Evolutionary conservation across 2,113 vertebrate species (phyloP), one percentile per base, ranked within the genome.

Genomic region (Agelaius phoeniceus): DNA sequence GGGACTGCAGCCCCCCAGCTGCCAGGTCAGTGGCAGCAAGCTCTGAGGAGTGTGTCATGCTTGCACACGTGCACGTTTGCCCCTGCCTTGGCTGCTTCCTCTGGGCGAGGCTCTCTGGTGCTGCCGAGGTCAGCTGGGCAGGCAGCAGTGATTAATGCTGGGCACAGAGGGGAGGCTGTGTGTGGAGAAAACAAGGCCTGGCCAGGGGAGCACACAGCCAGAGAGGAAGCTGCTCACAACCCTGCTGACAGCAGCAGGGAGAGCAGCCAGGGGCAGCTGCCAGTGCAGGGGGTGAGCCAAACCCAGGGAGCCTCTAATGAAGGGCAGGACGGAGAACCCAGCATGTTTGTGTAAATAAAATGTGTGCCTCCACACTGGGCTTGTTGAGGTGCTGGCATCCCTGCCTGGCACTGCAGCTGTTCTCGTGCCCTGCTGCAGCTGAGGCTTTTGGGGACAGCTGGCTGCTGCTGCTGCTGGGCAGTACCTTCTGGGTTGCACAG

Each of bases 141-240:
- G 78, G 75, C 71, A 71, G 59, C 1, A 3, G 61, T 51, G 74
- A 82, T 82, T 89, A 72, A 66, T 78, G 5, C 67, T 66, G 89
- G 59, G 76, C 28, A 1, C 30, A 51, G 71, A 90, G 49, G 46
- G 46, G 37, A 76, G 71, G 66, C 91, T 81, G 48, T 93, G 95
- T 89, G 67, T 67, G 57, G 39, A 59, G 79, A 77, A 95, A 74
- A 83, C 30, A 59, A 62, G 82, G 43, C 51, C 91, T 85, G 71
- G 63, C 54, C 27, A 44, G 58, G 69, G 74, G 41, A 93, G 44
- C 5, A 1, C 59, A 17, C 52, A 74, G 62, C 82, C 17, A 2
- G 69, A 86, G 90, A 92, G 93, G 95, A 93, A 93, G 55, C 82
- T 81, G 87, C 90, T 95, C 58, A 24, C 62, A 76, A 37, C 75